These are phyloP conservation scores for Tupaia chinensis DNA, from an alignment of 2,113 vertebrate genomes.

Conservation along the genomic window DNA sequence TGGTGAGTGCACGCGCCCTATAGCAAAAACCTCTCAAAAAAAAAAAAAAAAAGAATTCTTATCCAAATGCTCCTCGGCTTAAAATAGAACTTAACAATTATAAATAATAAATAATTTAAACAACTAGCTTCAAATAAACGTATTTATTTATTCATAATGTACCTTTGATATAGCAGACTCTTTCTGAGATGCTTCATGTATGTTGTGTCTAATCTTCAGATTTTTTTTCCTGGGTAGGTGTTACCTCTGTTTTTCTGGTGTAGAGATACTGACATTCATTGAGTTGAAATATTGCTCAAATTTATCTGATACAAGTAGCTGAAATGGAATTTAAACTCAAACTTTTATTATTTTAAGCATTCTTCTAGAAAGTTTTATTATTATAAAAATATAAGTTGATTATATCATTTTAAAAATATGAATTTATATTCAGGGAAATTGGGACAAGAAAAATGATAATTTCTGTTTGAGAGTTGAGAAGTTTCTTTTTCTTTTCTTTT, in stretches of 20 bases:
- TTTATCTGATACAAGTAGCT: not conserved
- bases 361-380: not conserved
- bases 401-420: not conserved
- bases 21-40: no score
- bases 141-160: not conserved
- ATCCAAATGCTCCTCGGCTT: not conserved
- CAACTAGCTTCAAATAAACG: not conserved
- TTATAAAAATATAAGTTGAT: not conserved
- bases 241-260: not conserved
- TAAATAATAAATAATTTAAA: constrained; percentile 7
- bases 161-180: not conserved
- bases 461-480: not conserved
- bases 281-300: not conserved
- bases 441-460: not conserved
- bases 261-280: not conserved
- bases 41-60: no score
- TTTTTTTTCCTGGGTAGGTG: not conserved
- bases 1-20: no score
- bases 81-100: not conserved
- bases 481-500: not conserved
- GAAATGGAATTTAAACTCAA: not conserved
- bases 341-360: not conserved
- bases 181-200: not conserved
- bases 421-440: not conserved
- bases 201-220: not conserved